Evolutionary conservation across 2,797 vertebrate genomes (phyloP).

Genomic region (Orestias chungarensis): DNA sequence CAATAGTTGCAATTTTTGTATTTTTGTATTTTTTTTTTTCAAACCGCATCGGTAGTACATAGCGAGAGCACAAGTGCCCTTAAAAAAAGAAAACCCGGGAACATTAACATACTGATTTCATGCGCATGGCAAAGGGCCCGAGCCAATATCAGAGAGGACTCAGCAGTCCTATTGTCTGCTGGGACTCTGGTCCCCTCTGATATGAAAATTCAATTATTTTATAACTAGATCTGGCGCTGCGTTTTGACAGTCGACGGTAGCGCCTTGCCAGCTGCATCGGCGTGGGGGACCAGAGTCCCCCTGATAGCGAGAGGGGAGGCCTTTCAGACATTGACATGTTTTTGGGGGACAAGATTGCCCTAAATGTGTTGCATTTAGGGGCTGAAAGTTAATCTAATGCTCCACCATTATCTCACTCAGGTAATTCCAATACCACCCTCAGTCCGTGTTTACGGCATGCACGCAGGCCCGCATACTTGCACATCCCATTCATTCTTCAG

Average conservation of each 20-base stretch:
- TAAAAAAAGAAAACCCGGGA: constrained; percentile 94
- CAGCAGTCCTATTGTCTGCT: constrained; percentile 99
- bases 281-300: constrained; percentile 88
- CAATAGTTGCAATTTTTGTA: constrained; percentile 91
- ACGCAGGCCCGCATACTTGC: constrained; percentile 60
- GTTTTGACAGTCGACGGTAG: constrained; percentile 98
- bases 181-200: constrained; percentile 99
- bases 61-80: constrained; percentile 99
- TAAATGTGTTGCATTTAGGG: constrained; percentile 97
- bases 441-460: constrained; percentile 79
- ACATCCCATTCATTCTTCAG: constrained; percentile 73
- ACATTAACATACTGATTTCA: constrained; percentile 99
- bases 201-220: constrained; percentile 99
- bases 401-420: constrained; percentile 91
- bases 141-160: constrained; percentile 99
- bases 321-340: constrained; percentile 98
- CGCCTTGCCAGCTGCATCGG: constrained; percentile 92
- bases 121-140: constrained; percentile 99
- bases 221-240: constrained; percentile 98
- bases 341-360: constrained; percentile 98
- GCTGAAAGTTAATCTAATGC: constrained; percentile 97
- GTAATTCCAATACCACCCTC: constrained; percentile 85
- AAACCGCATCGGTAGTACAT: constrained; percentile 95
- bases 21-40: constrained; percentile 46
- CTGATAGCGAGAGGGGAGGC: constrained; percentile 92